Evolutionary conservation across 2,797 vertebrate species (phyloP), one percentile per base, ranked within the genome.

Genomic region (Lepilemur septentrionalis): DNA sequence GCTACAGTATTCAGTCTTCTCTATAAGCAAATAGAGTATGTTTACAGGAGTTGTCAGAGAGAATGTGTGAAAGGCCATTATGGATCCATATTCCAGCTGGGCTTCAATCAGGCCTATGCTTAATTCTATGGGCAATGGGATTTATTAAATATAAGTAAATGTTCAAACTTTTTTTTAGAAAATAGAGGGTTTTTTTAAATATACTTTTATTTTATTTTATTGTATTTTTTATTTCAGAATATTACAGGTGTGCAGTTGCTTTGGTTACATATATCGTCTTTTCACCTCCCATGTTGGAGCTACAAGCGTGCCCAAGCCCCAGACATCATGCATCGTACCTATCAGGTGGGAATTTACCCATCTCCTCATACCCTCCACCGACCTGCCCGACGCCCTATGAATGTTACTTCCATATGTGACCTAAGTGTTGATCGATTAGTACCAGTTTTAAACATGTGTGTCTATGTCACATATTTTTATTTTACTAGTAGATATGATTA

Each of bases 81-180:
- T 11, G 22, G 48, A 73, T 18, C 25, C 48, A 17, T 48, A 22
- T 72, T 46, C 28, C 15, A 95, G 25, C 81, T 5, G 38, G 38
- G 22, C n/a, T 84, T 90, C 55, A 38, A 0, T 69, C 59, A 93
- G 38, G 14, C 2, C 57, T 43, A 4, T 9, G 48, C 18, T 89
- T 23, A 73, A 35, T n/a, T 76, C 73, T 17, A 69, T 1, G 3
- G 22, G 35, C 32, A 75, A 70, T 43, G 57, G 75, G 32, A 79
- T 75, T n/a, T 73, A 83, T 67, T 75, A 84, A 92, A 76, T n/a
- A 80, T 10, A 81, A 93, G 18, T 55, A 85, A 89, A 89, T n/a
- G 13, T 18, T 61, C 23, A 59, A 63, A 89, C 14, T 83, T 80
- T 75, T 83, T 79, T 52, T 87, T 93, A 57, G 59, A 87, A 93